Evolutionary conservation across 2,888 invertebrate species (phyloP), one percentile per base, ranked within the genome.

Genomic region (Lasioglossum oenotherae): DNA sequence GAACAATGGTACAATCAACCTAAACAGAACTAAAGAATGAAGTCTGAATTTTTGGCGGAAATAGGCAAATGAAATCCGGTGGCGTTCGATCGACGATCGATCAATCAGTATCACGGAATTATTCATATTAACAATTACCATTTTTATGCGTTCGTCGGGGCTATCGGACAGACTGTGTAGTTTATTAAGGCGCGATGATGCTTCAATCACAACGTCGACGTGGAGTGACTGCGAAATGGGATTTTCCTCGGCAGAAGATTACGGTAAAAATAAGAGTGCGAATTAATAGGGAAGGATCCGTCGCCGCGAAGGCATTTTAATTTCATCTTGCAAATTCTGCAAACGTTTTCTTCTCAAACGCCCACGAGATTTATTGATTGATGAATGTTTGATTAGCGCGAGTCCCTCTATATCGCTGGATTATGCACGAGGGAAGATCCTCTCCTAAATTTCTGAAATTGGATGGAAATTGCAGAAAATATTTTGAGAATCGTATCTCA

Each of bases 91-190:
- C 64, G 27, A 38, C 53, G 27, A 46, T 35, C 49, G 74, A 77
- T 74, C 49, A 10, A 71, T 74, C 74, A 46, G 49, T 64, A n/a
- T 57, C 31, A 4, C 16, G 10, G 67, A 79, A 80, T 84, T 80
- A 81, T 85, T 86, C 81, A 73, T 57, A 31, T 60, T 49, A 27
- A 35, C 85, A 82, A 86, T 82, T 87, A 87, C 80, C 80, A 82
- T 87, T 82, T 86, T 78, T 72, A 80, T 72, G 71, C 64, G 14
- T 19, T 64, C 77, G 14, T 4, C 44, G 31, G 16, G 10, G 31
- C 31, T 41, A 77, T 64, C 64, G 27, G n/a, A 57, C 71, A n/a
- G 44, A 53, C 31, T 23, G 38, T 57, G 64, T 72, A 16, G 23
- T 6, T 35, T 73, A 77, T 86, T 85, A 81, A 86, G 49, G 74